phyloP scores from a whole-genome alignment of 2,113 vertebrate species.

The Cyphomyrus discorhynchus region DNA sequence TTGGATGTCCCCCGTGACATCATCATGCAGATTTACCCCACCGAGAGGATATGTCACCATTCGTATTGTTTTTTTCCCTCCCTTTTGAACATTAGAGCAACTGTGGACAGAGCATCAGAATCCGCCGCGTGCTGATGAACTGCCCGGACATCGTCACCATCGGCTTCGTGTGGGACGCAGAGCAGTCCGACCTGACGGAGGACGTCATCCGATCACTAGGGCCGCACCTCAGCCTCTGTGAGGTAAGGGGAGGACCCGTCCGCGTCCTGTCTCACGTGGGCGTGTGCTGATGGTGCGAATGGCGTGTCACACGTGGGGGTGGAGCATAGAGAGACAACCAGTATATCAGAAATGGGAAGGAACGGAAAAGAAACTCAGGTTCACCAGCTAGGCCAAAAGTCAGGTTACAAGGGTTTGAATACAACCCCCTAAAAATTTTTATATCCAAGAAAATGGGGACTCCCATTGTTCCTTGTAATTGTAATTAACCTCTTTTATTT shows the following conservation, averaged over 20 bases:
- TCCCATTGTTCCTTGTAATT: neutral
- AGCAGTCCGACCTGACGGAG: conserved; percentile 91
- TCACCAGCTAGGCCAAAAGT: neutral
- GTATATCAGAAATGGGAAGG: neutral
- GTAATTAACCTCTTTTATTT: neutral
- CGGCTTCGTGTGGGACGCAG: conserved; percentile 94
- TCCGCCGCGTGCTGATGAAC: conserved; percentile 93
- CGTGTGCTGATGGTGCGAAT: neutral
- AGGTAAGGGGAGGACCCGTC: conserved; percentile 59
- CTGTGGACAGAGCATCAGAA: conserved; percentile 95
- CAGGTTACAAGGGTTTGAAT: neutral
- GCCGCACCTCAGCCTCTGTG: conserved; percentile 80
- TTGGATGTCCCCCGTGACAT: neutral
- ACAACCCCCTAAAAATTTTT: neutral
- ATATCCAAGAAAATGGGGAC: neutral
- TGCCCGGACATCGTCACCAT: conserved; percentile 96
- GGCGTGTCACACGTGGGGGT: neutral
- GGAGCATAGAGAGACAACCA: neutral
- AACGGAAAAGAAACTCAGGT: neutral
- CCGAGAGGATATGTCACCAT: neutral
- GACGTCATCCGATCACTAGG: conserved; percentile 84
- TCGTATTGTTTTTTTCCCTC: neutral
- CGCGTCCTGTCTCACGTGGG: neutral
- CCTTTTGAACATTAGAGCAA: conserved; percentile 68
- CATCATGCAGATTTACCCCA: neutral